Evolutionary conservation across 2,113 vertebrate species (phyloP).

Genomic region (Bostrychus sinensis): DNA sequence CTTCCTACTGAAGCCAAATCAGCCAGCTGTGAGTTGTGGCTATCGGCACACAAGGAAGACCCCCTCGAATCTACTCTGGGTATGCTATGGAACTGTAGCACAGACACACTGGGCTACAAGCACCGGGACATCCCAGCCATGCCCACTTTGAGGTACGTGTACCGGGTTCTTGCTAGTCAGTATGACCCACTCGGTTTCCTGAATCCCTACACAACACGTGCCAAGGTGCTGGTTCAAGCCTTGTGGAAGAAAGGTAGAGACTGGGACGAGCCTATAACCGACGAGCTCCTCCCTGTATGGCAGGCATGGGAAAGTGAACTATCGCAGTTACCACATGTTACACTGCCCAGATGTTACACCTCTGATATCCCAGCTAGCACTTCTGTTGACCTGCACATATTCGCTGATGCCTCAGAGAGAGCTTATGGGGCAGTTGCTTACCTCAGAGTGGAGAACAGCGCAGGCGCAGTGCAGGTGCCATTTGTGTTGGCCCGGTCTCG

Average conservation of each 20-base stretch:
- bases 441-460: too few species aligned
- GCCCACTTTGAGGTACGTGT: not conserved
- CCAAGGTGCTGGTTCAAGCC: not conserved
- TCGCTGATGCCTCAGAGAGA: too few species aligned
- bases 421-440: too few species aligned
- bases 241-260: not conserved
- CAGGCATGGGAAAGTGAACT: too few species aligned
- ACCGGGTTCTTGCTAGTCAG: not conserved
- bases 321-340: too few species aligned
- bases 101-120: constrained; percentile 17
- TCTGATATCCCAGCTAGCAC: too few species aligned
- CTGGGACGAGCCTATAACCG: not conserved
- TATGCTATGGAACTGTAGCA: not conserved
- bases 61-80: constrained; percentile 7
- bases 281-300: not conserved
- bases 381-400: too few species aligned
- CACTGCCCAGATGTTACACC: too few species aligned
- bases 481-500: too few species aligned
- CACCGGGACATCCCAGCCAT: not conserved
- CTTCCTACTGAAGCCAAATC: constrained; percentile 13
- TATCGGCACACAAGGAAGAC: not conserved
- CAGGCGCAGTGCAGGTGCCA: too few species aligned
- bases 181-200: too few species aligned
- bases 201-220: too few species aligned
- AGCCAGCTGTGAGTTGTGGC: constrained; percentile 12